Conservation (phyloP, 2,113 vertebrate genomes). For the Lathamus discolor region DNA sequence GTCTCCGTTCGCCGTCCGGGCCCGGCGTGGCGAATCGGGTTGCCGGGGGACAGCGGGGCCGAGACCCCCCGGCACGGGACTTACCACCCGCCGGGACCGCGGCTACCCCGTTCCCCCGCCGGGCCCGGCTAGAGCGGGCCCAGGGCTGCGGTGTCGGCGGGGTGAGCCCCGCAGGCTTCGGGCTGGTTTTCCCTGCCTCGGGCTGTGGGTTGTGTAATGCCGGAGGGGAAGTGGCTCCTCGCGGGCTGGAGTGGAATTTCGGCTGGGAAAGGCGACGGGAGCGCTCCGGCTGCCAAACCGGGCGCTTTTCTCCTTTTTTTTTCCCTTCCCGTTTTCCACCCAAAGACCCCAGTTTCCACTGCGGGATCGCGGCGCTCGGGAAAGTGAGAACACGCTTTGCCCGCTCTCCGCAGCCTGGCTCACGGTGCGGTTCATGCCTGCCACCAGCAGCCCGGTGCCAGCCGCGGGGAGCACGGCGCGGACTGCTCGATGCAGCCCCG, state of each 20-base stretch:
- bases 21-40: not conserved
- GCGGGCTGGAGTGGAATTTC: not conserved
- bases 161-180: not conserved
- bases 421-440: not conserved
- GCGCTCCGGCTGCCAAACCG: not conserved
- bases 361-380: not conserved
- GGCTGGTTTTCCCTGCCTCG: not conserved
- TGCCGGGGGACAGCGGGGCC: too few relatives aligned
- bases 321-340: not conserved
- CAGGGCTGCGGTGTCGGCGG: not conserved
- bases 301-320: not conserved
- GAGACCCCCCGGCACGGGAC: not conserved
- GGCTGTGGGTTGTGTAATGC: not conserved
- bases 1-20: not conserved
- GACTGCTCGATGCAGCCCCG: not conserved
- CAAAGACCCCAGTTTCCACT: not conserved
- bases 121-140: not conserved
- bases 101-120: not conserved
- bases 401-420: not conserved
- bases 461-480: fast-evolving
- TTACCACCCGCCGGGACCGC: not conserved
- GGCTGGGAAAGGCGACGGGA: not conserved
- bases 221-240: not conserved
- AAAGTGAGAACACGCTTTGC: not conserved
- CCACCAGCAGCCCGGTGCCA: not conserved